Conservation (phyloP, 2,888 invertebrate genomes). For the Meliscaeva auricollis region DNA sequence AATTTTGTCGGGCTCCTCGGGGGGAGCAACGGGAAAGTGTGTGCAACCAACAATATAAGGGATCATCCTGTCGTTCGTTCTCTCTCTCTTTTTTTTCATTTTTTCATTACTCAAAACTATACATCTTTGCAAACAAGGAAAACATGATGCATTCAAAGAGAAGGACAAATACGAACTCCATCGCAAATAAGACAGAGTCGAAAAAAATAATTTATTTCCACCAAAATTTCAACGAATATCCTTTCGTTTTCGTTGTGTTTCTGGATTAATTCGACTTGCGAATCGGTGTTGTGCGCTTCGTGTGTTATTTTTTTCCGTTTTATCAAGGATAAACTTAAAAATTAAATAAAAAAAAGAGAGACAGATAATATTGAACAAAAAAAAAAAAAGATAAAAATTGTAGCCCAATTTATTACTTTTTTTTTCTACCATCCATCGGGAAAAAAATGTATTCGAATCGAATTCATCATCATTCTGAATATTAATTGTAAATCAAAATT, state of each 20-base stretch:
- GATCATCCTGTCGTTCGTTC: no score
- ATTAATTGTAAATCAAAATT: not conserved
- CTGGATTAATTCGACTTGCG: slow-evolving; percentile 72
- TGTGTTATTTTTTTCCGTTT: slow-evolving; percentile 47
- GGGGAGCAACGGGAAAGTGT: slow-evolving; percentile 31
- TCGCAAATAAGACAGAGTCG: slow-evolving; percentile 36
- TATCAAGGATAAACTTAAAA: slow-evolving; percentile 23
- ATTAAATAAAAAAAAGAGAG: slow-evolving; percentile 30
- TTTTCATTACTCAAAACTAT: no score
- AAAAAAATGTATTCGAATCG: slow-evolving; percentile 13
- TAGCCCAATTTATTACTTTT: slow-evolving; percentile 11
- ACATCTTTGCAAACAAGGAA: slow-evolving; percentile 66
- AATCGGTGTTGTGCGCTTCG: slow-evolving; percentile 71
- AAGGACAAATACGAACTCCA: slow-evolving; percentile 52
- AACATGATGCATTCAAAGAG: slow-evolving; percentile 65
- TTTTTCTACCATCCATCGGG: slow-evolving; percentile 4
- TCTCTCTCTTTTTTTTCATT: slow-evolving; percentile 41
- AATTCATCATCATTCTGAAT: not conserved
- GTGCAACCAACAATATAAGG: slow-evolving; percentile 29
- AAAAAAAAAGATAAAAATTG: slow-evolving; percentile 9
- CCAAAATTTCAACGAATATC: slow-evolving; percentile 73
- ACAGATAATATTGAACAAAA: slow-evolving; percentile 27
- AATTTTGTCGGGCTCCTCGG: slow-evolving; percentile 10
- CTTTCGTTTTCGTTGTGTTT: slow-evolving; percentile 75
- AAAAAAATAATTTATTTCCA: slow-evolving; percentile 53